A percentile compares a stretch with the other conserved stretches of the same genome.
Conservation (phyloP, 2,797 vertebrate genomes). For the Salarias fasciatus region DNA sequence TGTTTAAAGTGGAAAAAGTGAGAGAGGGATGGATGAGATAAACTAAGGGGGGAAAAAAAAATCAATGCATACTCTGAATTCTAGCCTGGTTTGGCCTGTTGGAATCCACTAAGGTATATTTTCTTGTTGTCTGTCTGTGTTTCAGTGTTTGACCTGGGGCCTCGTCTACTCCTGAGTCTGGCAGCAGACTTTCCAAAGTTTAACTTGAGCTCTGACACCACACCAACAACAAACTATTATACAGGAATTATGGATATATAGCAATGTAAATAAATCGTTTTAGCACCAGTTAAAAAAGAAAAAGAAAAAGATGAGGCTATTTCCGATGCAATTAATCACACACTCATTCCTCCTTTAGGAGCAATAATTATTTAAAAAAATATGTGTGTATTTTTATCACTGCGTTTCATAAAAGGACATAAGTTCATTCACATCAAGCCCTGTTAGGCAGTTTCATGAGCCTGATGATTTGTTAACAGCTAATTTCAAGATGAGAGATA, state of each 20-base stretch:
- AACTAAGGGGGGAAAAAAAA: conserved; percentile 23
- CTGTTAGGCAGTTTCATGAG: conserved; percentile 51
- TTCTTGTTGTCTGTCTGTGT: conserved; percentile 52
- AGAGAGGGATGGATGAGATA: conserved; percentile 7
- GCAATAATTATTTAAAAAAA: conserved; percentile 8
- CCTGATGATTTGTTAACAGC: conserved; percentile 63
- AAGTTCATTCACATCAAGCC: conserved; percentile 36
- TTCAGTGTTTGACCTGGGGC: conserved; percentile 56
- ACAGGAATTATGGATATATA: conserved; percentile 25
- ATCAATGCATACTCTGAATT: conserved; percentile 31
- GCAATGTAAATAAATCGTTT: conserved; percentile 7
- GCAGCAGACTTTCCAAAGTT: conserved; percentile 40
- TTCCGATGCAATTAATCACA: conserved; percentile 34
- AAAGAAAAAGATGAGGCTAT: neutral
- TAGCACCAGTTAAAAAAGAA: neutral
- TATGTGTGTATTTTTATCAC: conserved; percentile 33
- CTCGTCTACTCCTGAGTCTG: conserved; percentile 42
- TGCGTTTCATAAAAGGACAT: conserved; percentile 39
- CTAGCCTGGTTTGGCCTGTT: conserved; percentile 21
- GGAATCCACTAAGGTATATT: conserved; percentile 38
- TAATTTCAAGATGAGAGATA: conserved; percentile 59
- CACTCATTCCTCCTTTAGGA: conserved; percentile 19
- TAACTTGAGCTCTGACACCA: conserved; percentile 26
- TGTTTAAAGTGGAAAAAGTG: conserved; percentile 34
- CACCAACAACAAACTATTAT: conserved; percentile 11